A percentile compares a stretch with the other conserved stretches of the same genome.
These are phyloP conservation scores for Bombyx mandarina DNA, from an alignment of 1,140 invertebrate species.

Conservation along the genomic window DNA sequence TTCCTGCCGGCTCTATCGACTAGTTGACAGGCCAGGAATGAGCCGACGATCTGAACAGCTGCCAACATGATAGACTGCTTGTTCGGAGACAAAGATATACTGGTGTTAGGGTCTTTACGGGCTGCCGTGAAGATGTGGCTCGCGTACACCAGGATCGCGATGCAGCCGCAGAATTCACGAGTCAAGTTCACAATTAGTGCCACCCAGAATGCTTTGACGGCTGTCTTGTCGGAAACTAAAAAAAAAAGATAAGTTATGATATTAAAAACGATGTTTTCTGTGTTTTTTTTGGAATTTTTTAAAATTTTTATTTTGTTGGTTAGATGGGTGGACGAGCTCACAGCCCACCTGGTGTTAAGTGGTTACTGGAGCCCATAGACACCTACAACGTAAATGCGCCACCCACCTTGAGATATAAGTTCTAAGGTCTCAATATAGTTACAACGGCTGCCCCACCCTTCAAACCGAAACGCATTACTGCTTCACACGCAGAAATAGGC, in stretches of 20 bases:
- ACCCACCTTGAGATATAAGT: too few species aligned
- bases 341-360: too few species aligned
- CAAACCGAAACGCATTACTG: too few species aligned
- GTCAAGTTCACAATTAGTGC: conserved; percentile 52
- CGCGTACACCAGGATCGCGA: conserved; percentile 54
- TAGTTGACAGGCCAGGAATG: conserved; percentile 56
- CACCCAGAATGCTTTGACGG: conserved; percentile 56
- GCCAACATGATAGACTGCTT: conserved; percentile 57
- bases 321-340: too few species aligned
- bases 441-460: too few species aligned
- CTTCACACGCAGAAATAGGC: too few species aligned
- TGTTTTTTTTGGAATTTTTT: neutral
- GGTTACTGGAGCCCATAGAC: too few species aligned
- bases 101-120: conserved; percentile 33
- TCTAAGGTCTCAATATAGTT: too few species aligned
- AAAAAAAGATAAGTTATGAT: conserved; percentile 1
- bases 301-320: neutral
- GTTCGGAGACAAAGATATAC: conserved; percentile 48
- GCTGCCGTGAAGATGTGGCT: conserved; percentile 58
- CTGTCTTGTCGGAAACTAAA: conserved; percentile 48
- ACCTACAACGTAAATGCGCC: too few species aligned
- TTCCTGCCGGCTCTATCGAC: conserved; percentile 56
- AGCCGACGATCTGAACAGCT: conserved; percentile 51
- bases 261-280: neutral
- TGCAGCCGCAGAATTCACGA: conserved; percentile 60